Evolutionary conservation across 2,113 vertebrate species (phyloP), one percentile per base, ranked within the genome.

Genomic region (Bubalus kerabau): DNA sequence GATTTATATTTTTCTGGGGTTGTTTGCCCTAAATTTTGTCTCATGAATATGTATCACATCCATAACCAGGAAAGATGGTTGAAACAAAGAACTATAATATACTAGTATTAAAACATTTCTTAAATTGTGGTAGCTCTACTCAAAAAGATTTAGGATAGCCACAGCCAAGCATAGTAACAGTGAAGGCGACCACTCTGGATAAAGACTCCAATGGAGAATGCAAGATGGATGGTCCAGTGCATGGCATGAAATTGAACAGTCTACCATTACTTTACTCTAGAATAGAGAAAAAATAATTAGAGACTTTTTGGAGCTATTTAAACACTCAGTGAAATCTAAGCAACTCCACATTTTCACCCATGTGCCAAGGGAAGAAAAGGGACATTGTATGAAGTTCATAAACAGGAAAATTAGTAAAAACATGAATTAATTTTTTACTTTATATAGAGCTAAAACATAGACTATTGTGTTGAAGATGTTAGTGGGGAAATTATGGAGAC

Each of bases 371-470:
- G 40, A 60, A 43, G 52, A n/a, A 71, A 88, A 21, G 23, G 36
- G 30, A n/a, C 1, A 28, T 13, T 59, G 2, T 62, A 64, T 60
- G 23, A 96, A 98, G 95, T 90, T 95, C 94, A 90, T 78, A 95
- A 91, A 54, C 24, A 71, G 36, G 52, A 95, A 97, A 97, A 80
- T 97, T 32, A 94, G 24, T 40, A 96, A 62, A 89, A 97, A 95
- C 94, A 83, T 17, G 15, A 96, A 17, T 12, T 96, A 76, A 2
- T 91, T 16, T 40, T 97, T 98, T 21, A 56, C 16, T 50, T 1
- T 67, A 24, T n/a, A 7, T 83, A 97, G 60, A 97, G 60, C 59
- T 86, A 82, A 94, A 74, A 2, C 28, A 15, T 32, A 30, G 26
- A 56, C 76, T 78, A 95, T 36, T 80, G 11, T 71, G 54, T 76